phyloP scores from a whole-genome alignment of 2,888 invertebrate genomes.

The Drosophila dives region DNA sequence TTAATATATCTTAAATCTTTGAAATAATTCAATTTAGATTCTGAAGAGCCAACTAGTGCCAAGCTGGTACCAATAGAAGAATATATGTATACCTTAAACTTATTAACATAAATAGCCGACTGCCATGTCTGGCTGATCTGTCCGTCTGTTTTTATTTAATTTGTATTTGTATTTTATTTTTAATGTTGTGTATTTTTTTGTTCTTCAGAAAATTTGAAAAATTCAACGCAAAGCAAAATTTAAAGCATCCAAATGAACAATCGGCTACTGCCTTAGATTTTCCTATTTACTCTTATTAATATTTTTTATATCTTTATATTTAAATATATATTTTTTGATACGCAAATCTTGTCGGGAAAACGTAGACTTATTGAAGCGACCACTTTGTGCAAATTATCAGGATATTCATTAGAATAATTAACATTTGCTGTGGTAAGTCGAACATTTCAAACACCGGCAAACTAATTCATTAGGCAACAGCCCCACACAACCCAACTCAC shows the following conservation, averaged over 20 bases:
- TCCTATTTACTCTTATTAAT: too few relatives aligned
- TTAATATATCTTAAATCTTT: not conserved
- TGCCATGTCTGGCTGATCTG: too few relatives aligned
- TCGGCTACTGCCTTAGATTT: not conserved
- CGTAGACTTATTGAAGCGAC: not conserved
- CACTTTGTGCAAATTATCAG: not conserved
- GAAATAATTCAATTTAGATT: not conserved
- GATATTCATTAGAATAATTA: conserved; percentile 52
- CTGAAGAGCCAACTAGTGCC: not conserved
- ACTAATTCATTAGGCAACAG: conserved; percentile 50
- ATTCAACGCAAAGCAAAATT: not conserved
- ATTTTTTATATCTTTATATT: not conserved
- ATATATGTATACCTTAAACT: not conserved
- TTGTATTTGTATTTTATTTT: not conserved
- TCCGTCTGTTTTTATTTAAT: not conserved
- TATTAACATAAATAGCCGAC: not conserved
- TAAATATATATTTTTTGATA: not conserved
- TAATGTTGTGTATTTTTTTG: not conserved
- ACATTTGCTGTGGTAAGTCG: not conserved
- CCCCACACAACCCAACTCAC: not conserved
- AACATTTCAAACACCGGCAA: conserved; percentile 14
- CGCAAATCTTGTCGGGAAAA: not conserved
- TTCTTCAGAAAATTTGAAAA: not conserved
- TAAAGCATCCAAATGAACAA: not conserved
- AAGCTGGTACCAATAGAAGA: not conserved